Evolutionary conservation across 2,797 vertebrate genomes (phyloP).

Genomic region (Pangasius sanitwongsei): DNA sequence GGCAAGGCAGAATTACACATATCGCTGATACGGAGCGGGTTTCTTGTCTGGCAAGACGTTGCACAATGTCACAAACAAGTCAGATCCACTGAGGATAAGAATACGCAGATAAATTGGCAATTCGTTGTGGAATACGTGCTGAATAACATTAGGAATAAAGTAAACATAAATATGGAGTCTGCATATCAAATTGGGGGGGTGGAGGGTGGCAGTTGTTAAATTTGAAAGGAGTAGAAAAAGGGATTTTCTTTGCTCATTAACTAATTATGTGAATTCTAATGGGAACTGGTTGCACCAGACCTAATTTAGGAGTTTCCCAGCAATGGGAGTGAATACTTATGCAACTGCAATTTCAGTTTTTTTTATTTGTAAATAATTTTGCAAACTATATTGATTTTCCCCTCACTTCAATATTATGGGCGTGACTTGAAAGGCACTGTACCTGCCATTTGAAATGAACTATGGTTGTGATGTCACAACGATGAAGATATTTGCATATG

Average conservation of each 20-base stretch:
- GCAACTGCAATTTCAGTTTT: background rate
- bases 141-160: conserved; percentile 30
- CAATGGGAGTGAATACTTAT: background rate
- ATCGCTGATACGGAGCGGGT: conserved; percentile 36
- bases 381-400: background rate
- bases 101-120: conserved; percentile 40
- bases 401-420: background rate
- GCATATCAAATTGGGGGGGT: background rate
- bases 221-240: conserved; percentile 4
- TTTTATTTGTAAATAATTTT: background rate
- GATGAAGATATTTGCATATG: background rate
- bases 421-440: background rate
- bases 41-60: conserved; percentile 45
- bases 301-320: conserved; percentile 8
- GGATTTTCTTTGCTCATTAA: background rate
- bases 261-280: conserved; percentile 11
- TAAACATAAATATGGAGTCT: conserved; percentile 9
- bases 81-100: conserved; percentile 48
- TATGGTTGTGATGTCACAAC: background rate
- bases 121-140: conserved; percentile 31
- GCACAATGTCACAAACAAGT: conserved; percentile 50
- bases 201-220: background rate
- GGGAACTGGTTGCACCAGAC: conserved; percentile 15
- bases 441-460: background rate
- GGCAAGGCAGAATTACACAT: conserved; percentile 38